Evolutionary conservation across 2,797 vertebrate genomes (phyloP).

Genomic region (Micrastur ruficollis): DNA sequence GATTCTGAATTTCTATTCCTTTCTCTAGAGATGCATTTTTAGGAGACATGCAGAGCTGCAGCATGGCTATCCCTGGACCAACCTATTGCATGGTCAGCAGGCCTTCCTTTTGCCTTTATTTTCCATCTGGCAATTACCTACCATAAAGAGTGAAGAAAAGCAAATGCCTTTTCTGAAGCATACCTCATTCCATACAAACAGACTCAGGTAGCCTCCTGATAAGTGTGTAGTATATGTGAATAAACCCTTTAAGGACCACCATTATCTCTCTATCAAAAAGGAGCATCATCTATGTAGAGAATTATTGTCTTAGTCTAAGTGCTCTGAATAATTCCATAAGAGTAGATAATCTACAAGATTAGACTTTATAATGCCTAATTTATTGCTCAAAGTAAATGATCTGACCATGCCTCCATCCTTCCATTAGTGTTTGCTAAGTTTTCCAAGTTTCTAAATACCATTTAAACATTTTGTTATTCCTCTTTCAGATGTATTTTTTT

Average conservation of each 20-base stretch:
- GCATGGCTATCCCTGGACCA: not conserved
- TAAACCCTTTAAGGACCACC: not conserved
- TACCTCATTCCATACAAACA: not conserved
- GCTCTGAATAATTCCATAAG: not conserved
- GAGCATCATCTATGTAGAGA: fast-evolving
- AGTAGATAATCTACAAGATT: not conserved
- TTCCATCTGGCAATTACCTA: not conserved
- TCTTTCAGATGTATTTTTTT: not conserved
- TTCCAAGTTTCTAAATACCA: not conserved
- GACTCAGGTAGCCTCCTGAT: not conserved
- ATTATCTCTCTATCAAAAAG: not conserved
- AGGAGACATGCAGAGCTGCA: not conserved
- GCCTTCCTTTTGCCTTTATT: not conserved
- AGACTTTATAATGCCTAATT: not conserved
- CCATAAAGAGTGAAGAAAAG: not conserved
- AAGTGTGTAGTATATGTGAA: not conserved
- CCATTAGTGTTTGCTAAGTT: not conserved
- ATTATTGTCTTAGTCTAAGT: not conserved
- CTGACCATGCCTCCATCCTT: not conserved
- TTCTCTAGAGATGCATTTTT: not conserved
- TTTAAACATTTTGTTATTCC: not conserved
- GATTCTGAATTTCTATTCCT: not conserved
- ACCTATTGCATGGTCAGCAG: not conserved
- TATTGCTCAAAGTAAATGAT: not conserved
- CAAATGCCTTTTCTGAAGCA: not conserved